phyloP scores from a whole-genome alignment of 2,113 vertebrate species.

The Muntiacus reevesi region DNA sequence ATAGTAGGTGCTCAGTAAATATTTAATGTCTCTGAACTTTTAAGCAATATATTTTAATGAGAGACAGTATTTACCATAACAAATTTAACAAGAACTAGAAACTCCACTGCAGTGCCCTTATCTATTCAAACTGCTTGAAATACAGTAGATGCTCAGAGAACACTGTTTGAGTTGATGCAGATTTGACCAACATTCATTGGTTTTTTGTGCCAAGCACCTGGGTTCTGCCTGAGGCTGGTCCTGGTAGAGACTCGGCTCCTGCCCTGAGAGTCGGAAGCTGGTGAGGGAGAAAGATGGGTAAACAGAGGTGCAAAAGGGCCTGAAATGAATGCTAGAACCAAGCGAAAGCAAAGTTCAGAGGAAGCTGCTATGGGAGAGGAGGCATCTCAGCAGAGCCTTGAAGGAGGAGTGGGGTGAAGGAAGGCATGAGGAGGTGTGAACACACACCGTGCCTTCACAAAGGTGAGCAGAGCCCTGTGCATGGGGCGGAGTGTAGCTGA shows the following conservation, averaged over 20 bases:
- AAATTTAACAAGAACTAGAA: background rate
- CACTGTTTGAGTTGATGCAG: background rate
- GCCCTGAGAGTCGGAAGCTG: background rate
- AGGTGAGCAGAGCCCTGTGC: background rate
- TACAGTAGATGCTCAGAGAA: background rate
- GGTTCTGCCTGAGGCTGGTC: background rate
- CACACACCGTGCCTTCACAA: background rate
- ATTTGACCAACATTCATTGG: background rate
- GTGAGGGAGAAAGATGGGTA: background rate
- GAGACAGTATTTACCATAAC: background rate
- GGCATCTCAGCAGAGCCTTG: background rate
- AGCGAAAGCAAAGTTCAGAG: background rate
- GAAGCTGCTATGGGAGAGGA: background rate
- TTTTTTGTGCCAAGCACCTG: background rate
- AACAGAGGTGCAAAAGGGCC: background rate
- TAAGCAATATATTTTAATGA: background rate
- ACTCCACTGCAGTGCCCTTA: background rate
- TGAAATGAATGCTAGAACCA: background rate
- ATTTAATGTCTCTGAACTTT: background rate
- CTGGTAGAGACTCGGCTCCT: background rate
- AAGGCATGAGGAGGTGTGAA: background rate
- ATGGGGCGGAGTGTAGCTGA: accelerated
- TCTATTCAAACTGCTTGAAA: background rate
- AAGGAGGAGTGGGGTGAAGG: background rate
- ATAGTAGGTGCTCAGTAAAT: background rate